Evolutionary conservation across 1,140 invertebrate genomes (phyloP).

Genomic region (Drosophila tristis): DNA sequence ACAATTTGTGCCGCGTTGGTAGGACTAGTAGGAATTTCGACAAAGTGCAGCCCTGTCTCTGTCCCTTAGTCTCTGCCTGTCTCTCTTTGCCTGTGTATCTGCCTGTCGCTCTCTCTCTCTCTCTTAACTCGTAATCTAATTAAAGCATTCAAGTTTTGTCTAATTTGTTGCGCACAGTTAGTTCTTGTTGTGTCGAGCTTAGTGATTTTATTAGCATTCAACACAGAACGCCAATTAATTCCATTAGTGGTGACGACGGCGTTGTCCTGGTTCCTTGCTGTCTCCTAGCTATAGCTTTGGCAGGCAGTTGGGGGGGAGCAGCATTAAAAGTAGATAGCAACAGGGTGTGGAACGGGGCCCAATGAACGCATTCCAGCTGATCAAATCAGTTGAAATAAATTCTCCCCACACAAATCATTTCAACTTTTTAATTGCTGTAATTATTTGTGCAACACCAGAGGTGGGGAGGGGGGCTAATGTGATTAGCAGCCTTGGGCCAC

Average conservation of each 20-base stretch:
- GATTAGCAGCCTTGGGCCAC: slow-evolving; percentile 50
- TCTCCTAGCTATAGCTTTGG: slow-evolving; percentile 5
- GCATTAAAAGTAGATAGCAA: slow-evolving; percentile 10
- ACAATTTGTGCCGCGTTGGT: slow-evolving; percentile 36
- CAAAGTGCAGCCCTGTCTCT: slow-evolving; percentile 25
- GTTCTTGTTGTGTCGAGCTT: slow-evolving; percentile 43
- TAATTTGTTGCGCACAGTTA: slow-evolving; percentile 64
- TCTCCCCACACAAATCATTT: slow-evolving; percentile 50
- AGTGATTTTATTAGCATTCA: slow-evolving; percentile 74
- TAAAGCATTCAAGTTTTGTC: slow-evolving; percentile 70
- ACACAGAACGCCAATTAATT: slow-evolving; percentile 72
- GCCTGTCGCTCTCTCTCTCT: neutral
- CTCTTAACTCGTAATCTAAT: slow-evolving; percentile 59
- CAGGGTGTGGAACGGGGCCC: neutral
- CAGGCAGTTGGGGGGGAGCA: neutral
- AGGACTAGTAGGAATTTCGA: slow-evolving; percentile 22
- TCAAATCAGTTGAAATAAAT: slow-evolving; percentile 61
- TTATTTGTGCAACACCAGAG: slow-evolving; percentile 47
- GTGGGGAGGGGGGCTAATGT: slow-evolving; percentile 20
- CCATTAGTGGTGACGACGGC: slow-evolving; percentile 58
- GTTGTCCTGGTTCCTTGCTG: slow-evolving; percentile 17
- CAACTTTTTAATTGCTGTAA: slow-evolving; percentile 73
- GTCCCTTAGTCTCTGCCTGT: neutral
- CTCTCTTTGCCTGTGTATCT: neutral
- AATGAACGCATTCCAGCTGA: slow-evolving; percentile 38